Evolutionary conservation across 2,113 vertebrate genomes (phyloP).

Genomic region (Pygoscelis antarcticus): DNA sequence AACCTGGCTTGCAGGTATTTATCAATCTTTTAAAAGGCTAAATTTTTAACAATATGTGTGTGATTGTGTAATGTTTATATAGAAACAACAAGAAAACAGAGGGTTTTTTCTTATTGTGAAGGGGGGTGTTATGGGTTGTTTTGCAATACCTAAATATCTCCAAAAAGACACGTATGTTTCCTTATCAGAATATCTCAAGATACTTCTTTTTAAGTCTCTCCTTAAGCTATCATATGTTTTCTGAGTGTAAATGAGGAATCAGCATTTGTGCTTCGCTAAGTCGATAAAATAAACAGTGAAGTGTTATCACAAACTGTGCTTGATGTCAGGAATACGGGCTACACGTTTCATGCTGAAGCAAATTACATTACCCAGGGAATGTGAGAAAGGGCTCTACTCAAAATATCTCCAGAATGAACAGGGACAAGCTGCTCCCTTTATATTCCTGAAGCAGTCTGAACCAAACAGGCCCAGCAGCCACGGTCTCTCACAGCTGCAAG

Average conservation of each 20-base stretch:
- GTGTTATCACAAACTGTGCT: not conserved
- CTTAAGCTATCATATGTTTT: not conserved
- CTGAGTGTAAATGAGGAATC: not conserved
- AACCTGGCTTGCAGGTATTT: not conserved
- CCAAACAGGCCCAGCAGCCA: not conserved
- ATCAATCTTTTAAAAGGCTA: not conserved
- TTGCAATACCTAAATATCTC: not conserved
- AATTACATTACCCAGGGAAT: not conserved
- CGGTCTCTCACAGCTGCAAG: not conserved
- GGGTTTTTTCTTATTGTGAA: not conserved
- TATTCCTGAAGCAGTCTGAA: not conserved
- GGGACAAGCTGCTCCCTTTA: not conserved
- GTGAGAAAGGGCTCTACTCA: not conserved
- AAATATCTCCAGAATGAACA: not conserved
- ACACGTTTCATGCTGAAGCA: fast-evolving
- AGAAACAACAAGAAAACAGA: not conserved
- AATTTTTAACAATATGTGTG: not conserved
- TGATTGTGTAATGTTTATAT: not conserved
- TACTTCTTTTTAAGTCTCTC: not conserved
- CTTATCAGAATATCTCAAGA: not conserved
- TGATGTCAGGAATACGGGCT: not conserved
- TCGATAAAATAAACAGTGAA: not conserved
- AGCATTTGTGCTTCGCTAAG: not conserved
- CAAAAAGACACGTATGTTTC: not conserved
- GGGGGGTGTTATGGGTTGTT: not conserved